Conservation (phyloP, 30 jellyfish, hydroid and myxozoan genomes). For the Hydractinia echinata region DNA sequence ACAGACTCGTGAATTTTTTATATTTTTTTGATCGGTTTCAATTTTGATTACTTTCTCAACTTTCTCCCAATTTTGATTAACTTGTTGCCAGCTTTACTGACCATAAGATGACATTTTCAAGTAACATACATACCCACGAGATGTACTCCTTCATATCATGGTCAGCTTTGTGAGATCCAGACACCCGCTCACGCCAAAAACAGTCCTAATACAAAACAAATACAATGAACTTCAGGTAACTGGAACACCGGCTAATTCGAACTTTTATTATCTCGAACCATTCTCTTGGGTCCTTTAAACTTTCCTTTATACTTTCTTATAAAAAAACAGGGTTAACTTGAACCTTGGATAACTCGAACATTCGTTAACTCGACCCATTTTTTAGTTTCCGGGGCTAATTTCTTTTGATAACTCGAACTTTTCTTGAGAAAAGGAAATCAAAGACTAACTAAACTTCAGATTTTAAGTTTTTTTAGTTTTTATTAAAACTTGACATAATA, state of each 20-base stretch:
- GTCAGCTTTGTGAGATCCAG: conserved; percentile 77
- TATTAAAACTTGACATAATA: too few relatives aligned
- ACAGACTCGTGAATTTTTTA: too few relatives aligned
- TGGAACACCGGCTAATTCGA: conserved; percentile 65
- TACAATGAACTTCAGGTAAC: neutral
- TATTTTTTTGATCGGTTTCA: neutral
- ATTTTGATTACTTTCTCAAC: too few relatives aligned
- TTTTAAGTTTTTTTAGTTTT: too few relatives aligned
- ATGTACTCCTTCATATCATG: conserved; percentile 80
- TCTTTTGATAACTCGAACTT: too few relatives aligned
- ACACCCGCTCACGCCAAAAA: conserved; percentile 83
- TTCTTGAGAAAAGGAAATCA: too few relatives aligned
- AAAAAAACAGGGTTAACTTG: neutral
- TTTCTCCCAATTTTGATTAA: too few relatives aligned
- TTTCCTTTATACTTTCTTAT: conserved; percentile 76
- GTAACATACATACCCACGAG: conserved; percentile 68
- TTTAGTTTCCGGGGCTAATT: too few relatives aligned
- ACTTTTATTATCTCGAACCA: conserved; percentile 65
- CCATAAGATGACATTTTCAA: neutral
- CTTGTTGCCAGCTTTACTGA: too few relatives aligned
- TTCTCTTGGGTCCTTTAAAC: conserved; percentile 62
- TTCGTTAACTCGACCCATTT: too few relatives aligned
- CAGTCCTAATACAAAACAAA: conserved; percentile 59
- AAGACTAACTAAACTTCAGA: too few relatives aligned
- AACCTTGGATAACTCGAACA: too few relatives aligned